Conservation (phyloP, 2,888 invertebrate genomes). For the Alloplasta piceator region DNA sequence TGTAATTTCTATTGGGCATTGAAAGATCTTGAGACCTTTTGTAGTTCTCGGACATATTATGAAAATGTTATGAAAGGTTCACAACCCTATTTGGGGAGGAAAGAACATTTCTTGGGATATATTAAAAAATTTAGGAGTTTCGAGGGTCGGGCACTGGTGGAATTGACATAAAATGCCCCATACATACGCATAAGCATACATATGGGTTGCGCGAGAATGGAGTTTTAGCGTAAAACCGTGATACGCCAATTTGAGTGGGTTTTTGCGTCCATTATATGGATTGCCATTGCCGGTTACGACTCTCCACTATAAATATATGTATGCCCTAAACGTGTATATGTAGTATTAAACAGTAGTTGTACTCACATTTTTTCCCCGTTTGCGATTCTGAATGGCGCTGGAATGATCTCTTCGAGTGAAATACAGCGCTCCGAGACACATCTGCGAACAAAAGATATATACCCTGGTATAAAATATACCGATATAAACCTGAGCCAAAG, state of each 20-base stretch:
- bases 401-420: slow-evolving; percentile 46
- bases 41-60: too few relatives aligned
- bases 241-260: slow-evolving; percentile 44
- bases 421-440: slow-evolving; percentile 38
- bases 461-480: slow-evolving; percentile 1
- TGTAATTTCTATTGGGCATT: too few relatives aligned
- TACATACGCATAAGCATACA: too few relatives aligned
- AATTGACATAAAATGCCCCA: too few relatives aligned
- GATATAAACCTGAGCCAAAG: slow-evolving; percentile 28
- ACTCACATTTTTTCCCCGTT: slow-evolving; percentile 22
- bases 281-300: slow-evolving; percentile 55
- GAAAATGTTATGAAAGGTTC: too few relatives aligned
- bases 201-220: slow-evolving; percentile 1
- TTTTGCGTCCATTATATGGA: slow-evolving; percentile 59
- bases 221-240: slow-evolving; percentile 31
- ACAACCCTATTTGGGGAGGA: too few relatives aligned
- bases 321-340: too few relatives aligned
- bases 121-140: too few relatives aligned
- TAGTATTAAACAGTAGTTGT: slow-evolving; percentile 40
- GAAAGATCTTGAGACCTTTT: too few relatives aligned
- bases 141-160: too few relatives aligned
- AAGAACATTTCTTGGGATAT: too few relatives aligned
- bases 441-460: slow-evolving; percentile 25
- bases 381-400: slow-evolving; percentile 33
- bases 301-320: slow-evolving; percentile 11